phyloP scores from a whole-genome alignment of 2,797 vertebrate species.

The Glyptemys insculpta region DNA sequence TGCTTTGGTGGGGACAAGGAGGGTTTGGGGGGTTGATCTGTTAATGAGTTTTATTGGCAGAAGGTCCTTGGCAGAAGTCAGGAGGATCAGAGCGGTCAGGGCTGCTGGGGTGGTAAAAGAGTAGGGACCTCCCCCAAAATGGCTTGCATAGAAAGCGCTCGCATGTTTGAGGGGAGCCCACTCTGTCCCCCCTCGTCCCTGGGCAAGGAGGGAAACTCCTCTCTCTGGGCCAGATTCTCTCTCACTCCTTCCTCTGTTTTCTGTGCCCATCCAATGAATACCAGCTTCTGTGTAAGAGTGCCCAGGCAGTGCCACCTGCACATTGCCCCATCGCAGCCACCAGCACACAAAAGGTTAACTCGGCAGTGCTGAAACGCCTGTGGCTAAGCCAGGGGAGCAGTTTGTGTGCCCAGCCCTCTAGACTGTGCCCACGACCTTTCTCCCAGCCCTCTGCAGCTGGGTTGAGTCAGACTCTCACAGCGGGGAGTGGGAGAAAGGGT shows the following conservation, averaged over 20 bases:
- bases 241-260: neutral
- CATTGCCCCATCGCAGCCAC: neutral
- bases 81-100: neutral
- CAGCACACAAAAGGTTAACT: neutral
- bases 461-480: neutral
- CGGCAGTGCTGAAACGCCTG: neutral
- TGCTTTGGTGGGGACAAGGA: neutral
- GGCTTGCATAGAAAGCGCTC: neutral
- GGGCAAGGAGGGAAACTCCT: neutral
- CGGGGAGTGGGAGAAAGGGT: neutral
- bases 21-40: accelerated
- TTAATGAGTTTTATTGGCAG: neutral
- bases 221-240: neutral
- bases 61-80: neutral
- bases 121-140: neutral
- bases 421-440: neutral
- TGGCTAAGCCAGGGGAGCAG: neutral
- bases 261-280: neutral
- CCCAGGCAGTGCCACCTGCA: neutral
- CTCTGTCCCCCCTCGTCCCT: neutral
- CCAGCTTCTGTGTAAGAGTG: neutral
- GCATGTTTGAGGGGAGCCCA: neutral
- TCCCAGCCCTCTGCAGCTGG: neutral
- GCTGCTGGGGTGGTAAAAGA: neutral
- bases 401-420: neutral